Conservation (phyloP, 53 echinoderm and acorn worm genomes). For the Echinometra lucunter region DNA sequence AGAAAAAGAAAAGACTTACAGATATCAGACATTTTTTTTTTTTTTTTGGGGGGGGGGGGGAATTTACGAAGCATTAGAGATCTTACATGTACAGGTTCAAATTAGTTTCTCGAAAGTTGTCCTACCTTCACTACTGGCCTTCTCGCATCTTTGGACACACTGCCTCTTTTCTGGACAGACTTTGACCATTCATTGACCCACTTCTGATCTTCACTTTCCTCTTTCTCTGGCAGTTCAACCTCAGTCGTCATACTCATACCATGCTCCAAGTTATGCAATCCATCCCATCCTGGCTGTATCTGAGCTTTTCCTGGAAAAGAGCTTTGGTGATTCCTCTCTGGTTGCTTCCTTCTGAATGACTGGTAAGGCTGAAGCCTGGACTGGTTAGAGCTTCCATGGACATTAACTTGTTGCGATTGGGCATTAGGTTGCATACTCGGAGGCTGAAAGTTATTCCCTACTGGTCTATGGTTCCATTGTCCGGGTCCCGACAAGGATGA, state of each 20-base stretch:
- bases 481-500: not conserved
- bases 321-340: not conserved
- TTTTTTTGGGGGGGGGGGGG: too few relatives aligned
- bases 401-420: not conserved
- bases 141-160: not conserved
- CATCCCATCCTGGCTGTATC: not conserved
- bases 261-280: not conserved
- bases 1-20: too few relatives aligned
- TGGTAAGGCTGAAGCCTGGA: conserved; percentile 41
- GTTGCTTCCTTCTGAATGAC: conserved; percentile 29
- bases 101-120: not conserved
- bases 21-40: too few relatives aligned
- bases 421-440: too few relatives aligned
- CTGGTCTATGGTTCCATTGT: not conserved
- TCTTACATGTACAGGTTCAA: too few relatives aligned
- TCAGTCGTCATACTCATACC: not conserved
- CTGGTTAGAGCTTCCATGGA: conserved; percentile 15
- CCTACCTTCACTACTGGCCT: conserved; percentile 29
- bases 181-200: conserved; percentile 62
- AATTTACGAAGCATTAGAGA: too few relatives aligned
- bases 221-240: not conserved
- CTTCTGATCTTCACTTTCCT: conserved; percentile 60
- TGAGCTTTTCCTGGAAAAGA: not conserved
- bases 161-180: not conserved
- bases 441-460: not conserved